Evolutionary conservation across 1,140 invertebrate genomes (phyloP), one percentile per base, ranked within the genome.

Genomic region (Myzus persicae): DNA sequence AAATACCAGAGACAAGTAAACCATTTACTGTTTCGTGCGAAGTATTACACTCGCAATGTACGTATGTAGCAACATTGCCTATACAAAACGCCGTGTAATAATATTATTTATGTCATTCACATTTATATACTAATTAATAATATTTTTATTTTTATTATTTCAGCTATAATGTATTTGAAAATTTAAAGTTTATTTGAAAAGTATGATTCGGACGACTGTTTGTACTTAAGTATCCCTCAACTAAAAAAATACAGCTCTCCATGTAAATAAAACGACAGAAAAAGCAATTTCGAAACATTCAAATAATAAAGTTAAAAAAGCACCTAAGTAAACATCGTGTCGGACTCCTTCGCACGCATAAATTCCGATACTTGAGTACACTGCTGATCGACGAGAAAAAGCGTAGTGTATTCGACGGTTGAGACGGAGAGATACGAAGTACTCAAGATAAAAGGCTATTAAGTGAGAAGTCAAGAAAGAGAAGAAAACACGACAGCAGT

Each of bases 21-120:
- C 38, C 38, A 85, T 85, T 42, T 85, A 6, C 24, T 44, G 31
- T 31, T 44, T 14, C 3, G 26, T 44, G 59, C 31, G 14, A 76
- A 76, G 31, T n/a, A 76, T 76, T 84, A 42, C 38, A 14, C 22
- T 84, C n/a, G 36, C 59, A 9, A 40, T 38, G 91, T 84, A 36
- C 54, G 24, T 26, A 40, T 40, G 91, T 85, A 93, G 91, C 91
- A 85, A 93, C 46, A 93, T 85, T 93, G 91, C 91, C 91, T 93
- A 93, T 93, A 85, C 46, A 84, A 22, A 93, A 54, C 91, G 67
- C 90, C 90, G 90, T 46, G 31, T 46, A 3, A 91, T 22, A 44
- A 91, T 59, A 59, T 31, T 67, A 24, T n/a, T 85, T 11, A 44
- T 44, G 2, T 6, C 38, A 44, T 85, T 84, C 40, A 84, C 38